Percentiles rank a stretch among this genome's conserved stretches.
phyloP scores from a whole-genome alignment of 1,140 invertebrate genomes.

The Sycobia sp. region DNA sequence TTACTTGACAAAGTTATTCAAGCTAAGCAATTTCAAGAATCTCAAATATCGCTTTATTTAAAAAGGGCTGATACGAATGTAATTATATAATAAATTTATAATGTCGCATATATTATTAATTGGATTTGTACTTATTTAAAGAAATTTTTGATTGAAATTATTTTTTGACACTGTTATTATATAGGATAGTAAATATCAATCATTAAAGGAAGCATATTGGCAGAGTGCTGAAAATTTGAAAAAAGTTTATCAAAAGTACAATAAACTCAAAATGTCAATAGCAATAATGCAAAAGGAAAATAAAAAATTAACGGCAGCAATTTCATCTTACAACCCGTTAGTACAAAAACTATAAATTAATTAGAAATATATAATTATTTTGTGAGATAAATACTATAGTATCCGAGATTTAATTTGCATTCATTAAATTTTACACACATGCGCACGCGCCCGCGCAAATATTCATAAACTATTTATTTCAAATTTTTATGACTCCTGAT shows the following conservation, averaged over 20 bases:
- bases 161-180: no score
- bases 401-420: not conserved
- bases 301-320: not conserved
- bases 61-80: constrained; percentile 17
- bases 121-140: no score
- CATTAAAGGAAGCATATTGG: constrained; percentile 25
- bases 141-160: not conserved
- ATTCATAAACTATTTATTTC: not conserved
- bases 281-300: constrained; percentile 6
- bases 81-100: not conserved
- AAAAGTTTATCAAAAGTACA: constrained; percentile 20
- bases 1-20: constrained; percentile 18
- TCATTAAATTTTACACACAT: not conserved
- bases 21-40: constrained; percentile 20
- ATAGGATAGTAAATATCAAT: constrained; percentile 17
- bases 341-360: not conserved
- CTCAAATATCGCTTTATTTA: constrained; percentile 9
- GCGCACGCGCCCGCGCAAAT: no score
- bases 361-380: not conserved
- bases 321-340: not conserved
- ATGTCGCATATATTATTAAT: not conserved
- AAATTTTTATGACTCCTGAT: not conserved
- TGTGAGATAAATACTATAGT: not conserved
- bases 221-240: constrained; percentile 18
- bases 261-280: constrained; percentile 12